Conservation (phyloP, 2,888 invertebrate genomes). For the Steinernema hermaphroditum region DNA sequence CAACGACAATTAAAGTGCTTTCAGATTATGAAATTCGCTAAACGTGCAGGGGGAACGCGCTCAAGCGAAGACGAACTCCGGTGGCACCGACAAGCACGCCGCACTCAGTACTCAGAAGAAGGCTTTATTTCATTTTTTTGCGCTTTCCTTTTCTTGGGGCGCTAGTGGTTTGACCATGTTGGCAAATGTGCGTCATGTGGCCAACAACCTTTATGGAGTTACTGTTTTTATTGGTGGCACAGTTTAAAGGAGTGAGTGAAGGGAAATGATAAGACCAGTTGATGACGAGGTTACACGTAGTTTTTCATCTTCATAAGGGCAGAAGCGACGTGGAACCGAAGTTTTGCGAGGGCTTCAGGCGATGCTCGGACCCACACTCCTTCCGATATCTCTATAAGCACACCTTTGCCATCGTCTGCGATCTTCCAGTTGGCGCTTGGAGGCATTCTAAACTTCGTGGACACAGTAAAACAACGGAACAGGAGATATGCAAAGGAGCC, state of each 20-base stretch:
- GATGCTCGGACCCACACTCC: neutral
- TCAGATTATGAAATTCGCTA: no score
- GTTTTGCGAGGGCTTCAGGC: slow-evolving; percentile 3
- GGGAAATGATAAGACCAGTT: no score
- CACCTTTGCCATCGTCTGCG: neutral
- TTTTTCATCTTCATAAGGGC: slow-evolving; percentile 17
- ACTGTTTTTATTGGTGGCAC: no score
- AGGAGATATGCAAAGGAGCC: no score
- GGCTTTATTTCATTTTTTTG: no score
- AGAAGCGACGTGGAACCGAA: slow-evolving; percentile 4
- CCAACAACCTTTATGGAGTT: no score
- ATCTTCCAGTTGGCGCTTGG: neutral
- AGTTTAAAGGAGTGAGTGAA: no score
- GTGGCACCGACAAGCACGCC: neutral
- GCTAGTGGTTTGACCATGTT: no score
- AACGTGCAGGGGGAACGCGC: slow-evolving; percentile 73
- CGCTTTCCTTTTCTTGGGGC: no score
- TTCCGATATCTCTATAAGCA: neutral
- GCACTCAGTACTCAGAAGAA: slow-evolving; percentile 9
- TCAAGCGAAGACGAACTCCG: slow-evolving; percentile 85
- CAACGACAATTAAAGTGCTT: no score
- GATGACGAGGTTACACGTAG: neutral
- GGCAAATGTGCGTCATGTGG: no score
- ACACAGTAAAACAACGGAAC: no score
- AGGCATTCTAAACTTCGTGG: neutral